phyloP scores from a whole-genome alignment of 2,113 vertebrate species.

The Cyprinus carpio region DNA sequence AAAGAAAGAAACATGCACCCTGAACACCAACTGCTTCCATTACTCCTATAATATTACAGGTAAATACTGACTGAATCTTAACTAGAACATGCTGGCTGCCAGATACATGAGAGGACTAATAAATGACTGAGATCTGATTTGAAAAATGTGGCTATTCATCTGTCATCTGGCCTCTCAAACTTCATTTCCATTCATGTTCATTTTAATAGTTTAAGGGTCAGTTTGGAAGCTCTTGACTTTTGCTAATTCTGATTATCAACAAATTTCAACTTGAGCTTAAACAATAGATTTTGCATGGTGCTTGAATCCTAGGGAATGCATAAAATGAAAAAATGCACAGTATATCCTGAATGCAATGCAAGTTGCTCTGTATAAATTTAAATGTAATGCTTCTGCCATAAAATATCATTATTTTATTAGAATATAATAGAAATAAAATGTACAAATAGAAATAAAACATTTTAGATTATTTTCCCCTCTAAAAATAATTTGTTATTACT shows the following conservation, averaged over 20 bases:
- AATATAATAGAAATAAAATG: not conserved
- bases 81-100: not conserved
- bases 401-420: no score
- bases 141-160: not conserved
- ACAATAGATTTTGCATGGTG: not conserved
- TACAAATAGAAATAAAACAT: not conserved
- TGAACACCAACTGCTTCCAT: conserved; percentile 95
- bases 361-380: no score
- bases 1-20: conserved; percentile 81
- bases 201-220: not conserved
- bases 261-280: not conserved
- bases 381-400: no score
- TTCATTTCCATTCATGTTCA: not conserved
- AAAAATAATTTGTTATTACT: not conserved
- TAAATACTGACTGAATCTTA: conserved; percentile 60
- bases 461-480: not conserved
- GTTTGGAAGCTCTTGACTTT: not conserved
- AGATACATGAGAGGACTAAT: not conserved
- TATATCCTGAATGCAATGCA: not conserved
- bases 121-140: not conserved
- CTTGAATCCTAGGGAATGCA: no score
- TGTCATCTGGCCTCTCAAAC: not conserved
- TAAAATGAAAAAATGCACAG: not conserved
- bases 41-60: conserved; percentile 97
- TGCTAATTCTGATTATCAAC: not conserved